A percentile compares a stretch with the other conserved stretches of the same genome.
phyloP scores from a whole-genome alignment of 2,797 vertebrate species.

The Perodicticus potto region DNA sequence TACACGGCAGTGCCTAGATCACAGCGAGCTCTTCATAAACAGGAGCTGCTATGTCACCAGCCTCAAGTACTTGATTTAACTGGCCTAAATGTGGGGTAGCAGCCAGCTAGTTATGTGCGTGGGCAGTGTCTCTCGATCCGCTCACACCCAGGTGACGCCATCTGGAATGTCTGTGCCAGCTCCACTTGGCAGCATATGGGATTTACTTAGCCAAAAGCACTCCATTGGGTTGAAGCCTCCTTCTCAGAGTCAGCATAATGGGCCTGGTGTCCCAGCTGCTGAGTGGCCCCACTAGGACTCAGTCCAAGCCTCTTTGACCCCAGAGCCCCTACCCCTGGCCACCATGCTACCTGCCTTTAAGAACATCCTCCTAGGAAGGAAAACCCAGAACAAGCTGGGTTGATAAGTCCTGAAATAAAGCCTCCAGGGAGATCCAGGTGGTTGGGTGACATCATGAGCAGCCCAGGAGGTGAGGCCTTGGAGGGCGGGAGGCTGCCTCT shows the following conservation, averaged over 20 bases:
- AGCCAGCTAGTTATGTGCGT: accelerated
- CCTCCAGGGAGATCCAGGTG: not conserved
- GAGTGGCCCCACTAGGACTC: not conserved
- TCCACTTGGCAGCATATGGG: not conserved
- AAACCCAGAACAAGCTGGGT: not conserved
- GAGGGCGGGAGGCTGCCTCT: accelerated
- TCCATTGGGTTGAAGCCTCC: not conserved
- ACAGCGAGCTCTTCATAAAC: not conserved
- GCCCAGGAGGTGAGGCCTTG: no score
- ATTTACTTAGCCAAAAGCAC: accelerated
- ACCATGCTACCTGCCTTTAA: not conserved
- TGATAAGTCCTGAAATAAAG: not conserved
- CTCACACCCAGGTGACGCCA: not conserved
- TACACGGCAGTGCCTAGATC: not conserved
- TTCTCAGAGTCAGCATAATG: not conserved
- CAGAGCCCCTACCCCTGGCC: not conserved
- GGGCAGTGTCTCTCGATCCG: not conserved
- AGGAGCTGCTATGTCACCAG: accelerated
- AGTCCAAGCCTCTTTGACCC: not conserved
- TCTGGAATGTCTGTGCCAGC: not conserved
- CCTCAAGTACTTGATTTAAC: not conserved
- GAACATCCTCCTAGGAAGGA: not conserved
- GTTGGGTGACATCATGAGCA: accelerated
- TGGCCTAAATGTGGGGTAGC: not conserved
- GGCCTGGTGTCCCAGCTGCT: not conserved